Conservation (phyloP, 2,113 vertebrate species). For the Caracal caracal region DNA sequence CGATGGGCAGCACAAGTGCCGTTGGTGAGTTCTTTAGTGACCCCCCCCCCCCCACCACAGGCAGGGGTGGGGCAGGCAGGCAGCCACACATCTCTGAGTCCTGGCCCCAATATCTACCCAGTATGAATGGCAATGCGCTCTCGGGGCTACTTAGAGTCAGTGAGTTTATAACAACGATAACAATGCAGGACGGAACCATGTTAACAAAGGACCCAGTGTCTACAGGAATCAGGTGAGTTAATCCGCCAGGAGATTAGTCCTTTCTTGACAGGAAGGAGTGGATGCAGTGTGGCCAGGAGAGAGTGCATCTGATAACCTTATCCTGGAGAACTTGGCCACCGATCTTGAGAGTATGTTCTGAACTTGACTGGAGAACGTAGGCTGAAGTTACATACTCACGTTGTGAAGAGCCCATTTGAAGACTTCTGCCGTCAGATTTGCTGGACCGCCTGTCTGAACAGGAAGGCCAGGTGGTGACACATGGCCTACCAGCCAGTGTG, state of each 20-base stretch:
- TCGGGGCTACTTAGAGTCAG: not conserved
- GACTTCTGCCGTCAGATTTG: not conserved
- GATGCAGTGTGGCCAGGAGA: not conserved
- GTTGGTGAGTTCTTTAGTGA: not conserved
- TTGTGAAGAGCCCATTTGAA: not conserved
- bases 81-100: accelerated
- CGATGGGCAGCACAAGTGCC: not conserved
- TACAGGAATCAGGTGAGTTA: not conserved
- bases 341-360: not conserved
- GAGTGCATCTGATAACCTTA: not conserved
- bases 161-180: not conserved
- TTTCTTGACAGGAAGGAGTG: not conserved
- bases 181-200: not conserved
- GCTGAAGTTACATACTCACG: not conserved
- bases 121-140: not conserved
- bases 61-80: no score
- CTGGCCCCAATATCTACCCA: not conserved
- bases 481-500: no score
- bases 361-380: not conserved
- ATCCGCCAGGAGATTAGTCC: not conserved
- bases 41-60: not conserved
- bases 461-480: not conserved
- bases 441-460: not conserved
- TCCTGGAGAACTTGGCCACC: not conserved
- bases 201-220: not conserved